Conservation (phyloP, 37 sponge, comb jelly and placozoan genomes). For the Ianthella basta region DNA sequence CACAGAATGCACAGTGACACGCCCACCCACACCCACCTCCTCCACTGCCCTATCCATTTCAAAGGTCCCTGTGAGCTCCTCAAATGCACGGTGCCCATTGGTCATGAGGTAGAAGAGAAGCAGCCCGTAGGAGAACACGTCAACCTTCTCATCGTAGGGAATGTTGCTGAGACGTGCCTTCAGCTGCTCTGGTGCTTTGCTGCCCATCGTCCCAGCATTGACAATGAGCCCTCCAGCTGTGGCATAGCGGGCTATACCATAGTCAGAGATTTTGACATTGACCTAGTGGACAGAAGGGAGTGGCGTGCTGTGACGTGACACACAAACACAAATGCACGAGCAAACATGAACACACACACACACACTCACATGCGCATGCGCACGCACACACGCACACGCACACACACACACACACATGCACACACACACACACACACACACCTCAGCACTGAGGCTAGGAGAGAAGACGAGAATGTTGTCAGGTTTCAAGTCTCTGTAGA, state of each 20-base stretch:
- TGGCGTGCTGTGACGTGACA: too few relatives aligned
- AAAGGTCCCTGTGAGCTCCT: conserved; percentile 53
- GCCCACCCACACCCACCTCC: conserved; percentile 40
- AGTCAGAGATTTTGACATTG: conserved; percentile 88
- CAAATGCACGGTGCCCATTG: conserved; percentile 75
- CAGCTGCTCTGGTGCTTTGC: conserved; percentile 82
- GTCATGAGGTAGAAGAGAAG: conserved; percentile 67
- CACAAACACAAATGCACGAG: too few relatives aligned
- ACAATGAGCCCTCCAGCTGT: conserved; percentile 69
- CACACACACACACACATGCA: too few relatives aligned
- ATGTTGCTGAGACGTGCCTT: conserved; percentile 41
- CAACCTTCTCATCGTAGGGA: conserved; percentile 72
- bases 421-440: conserved; percentile 26
- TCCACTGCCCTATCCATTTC: conserved; percentile 70
- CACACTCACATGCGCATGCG: too few relatives aligned
- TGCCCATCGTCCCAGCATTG: conserved; percentile 75
- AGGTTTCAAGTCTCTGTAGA: conserved; percentile 80
- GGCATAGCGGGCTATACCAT: conserved; percentile 80
- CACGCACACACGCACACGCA: too few relatives aligned
- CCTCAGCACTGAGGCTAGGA: conserved; percentile 33
- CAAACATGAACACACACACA: conserved; percentile 19
- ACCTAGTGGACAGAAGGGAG: conserved; percentile 29
- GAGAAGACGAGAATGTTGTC: conserved; percentile 79
- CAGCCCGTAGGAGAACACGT: conserved; percentile 68
- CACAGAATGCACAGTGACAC: background rate